Evolutionary conservation across 2,888 invertebrate species (phyloP), one percentile per base, ranked within the genome.

Genomic region (Osmoderma eremita): DNA sequence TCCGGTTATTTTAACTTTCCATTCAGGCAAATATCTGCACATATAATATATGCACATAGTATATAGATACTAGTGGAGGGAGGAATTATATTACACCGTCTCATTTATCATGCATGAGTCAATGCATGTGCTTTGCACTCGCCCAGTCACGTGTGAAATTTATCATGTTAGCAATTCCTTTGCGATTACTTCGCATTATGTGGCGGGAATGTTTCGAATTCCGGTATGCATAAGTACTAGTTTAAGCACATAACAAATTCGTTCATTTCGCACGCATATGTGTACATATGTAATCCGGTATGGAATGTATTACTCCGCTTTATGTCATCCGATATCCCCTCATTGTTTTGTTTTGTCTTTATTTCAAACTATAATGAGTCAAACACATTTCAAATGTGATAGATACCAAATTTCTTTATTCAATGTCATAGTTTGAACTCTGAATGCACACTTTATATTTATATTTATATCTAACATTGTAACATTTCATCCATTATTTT

Each of bases 111-210:
- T 51, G 50, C 50, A 51, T 51, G 50, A 51, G n/a, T 51, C 22
- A 30, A 13, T 22, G 24, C 8, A 24, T 51, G 24, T 15, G 22
- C n/a, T 20, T 51, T 24, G 10, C 30, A 30, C 24, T 49, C 2
- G 30, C 13, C 3, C n/a, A 30, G 50, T 30, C 50, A 51, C 50
- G 50, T 51, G 50, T 51, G 50, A 22, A 51, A n/a, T 12, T 51
- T 51, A 51, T 51, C 50, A 50, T 22, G 20, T 50, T 18, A 50
- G 50, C 22, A 50, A 50, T 50, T 24, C 50, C 50, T 51, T 30
- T 51, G 24, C 15, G 22, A 22, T 51, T 30, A 13, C 12, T 20
- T 30, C 24, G 30, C 50, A 51, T 30, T 22, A 24, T 51, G 15
- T 8, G 50, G 15, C 24, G 30, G 24, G n/a, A 30, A 30, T 30